phyloP scores from a whole-genome alignment of 2,113 vertebrate genomes.

The Pangasianodon gigas region DNA sequence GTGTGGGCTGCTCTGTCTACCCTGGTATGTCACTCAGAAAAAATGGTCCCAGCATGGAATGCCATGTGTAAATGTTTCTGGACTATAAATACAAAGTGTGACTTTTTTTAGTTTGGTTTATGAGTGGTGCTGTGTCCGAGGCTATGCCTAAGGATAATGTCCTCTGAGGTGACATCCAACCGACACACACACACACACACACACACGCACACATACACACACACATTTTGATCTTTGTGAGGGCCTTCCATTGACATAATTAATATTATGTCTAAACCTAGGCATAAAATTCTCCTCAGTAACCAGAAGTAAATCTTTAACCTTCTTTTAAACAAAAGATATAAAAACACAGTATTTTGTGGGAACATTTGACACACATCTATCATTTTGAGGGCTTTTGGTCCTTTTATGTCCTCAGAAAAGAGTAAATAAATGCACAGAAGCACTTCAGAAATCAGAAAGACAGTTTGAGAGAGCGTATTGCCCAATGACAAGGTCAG shows the following conservation, averaged over 20 bases:
- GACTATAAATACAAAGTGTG: slow-evolving; percentile 22
- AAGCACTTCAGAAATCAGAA: background rate
- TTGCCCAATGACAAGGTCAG: background rate
- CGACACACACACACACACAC: background rate
- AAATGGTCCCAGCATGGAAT: slow-evolving; percentile 22
- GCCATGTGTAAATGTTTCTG: slow-evolving; percentile 23
- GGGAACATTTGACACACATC: background rate
- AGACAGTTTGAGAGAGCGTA: too few species aligned
- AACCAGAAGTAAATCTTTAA: too few species aligned
- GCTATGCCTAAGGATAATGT: background rate
- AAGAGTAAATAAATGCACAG: background rate
- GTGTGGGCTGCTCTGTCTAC: background rate
- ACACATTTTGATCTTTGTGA: background rate
- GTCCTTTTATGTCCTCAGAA: background rate
- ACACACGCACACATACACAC: background rate
- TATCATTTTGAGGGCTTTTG: background rate
- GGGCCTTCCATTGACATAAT: background rate
- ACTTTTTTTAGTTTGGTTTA: slow-evolving; percentile 20
- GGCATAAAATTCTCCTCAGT: too few species aligned
- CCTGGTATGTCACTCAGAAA: background rate
- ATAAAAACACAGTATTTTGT: background rate
- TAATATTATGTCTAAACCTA: too few species aligned
- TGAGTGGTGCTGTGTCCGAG: background rate
- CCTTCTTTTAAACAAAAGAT: background rate
- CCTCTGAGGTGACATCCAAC: background rate